Evolutionary conservation across 2,113 vertebrate species (phyloP), one percentile per base, ranked within the genome.

Genomic region (Daboia siamensis): DNA sequence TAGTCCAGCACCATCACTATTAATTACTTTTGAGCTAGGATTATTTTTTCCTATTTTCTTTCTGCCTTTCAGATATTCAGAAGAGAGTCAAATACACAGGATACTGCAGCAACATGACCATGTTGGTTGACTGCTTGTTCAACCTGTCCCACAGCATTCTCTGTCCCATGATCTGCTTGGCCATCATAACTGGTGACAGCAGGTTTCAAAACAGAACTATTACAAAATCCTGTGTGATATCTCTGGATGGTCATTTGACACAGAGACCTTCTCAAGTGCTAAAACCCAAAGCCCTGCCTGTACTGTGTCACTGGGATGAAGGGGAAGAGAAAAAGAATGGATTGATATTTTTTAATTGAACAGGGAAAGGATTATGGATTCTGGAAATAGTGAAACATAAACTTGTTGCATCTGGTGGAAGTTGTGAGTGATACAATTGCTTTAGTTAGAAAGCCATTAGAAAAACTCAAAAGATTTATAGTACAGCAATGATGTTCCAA

Each of bases 141-240:
- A 90, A 61, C 92, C 88, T 61, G 92, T 15, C 74, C 13, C 92
- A 90, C 92, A 59, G 56, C 74, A 93, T 93, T 93, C 92, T 48
- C 46, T 39, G 44, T 54, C 46, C 55, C 12, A 89, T 2, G 13
- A 52, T 52, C 88, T 86, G 46, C 54, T 80, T 54, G 55, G 55
- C 85, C 88, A 90, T 85, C 55, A 20, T 26, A 90, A 92, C 74
- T 51, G 55, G 56, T 92, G 56, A 21, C 26, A 33, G 44, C n/a
- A 23, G 52, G 48, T n/a, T 17, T 90, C n/a, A 61, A 17, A 48
- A 85, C 5, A 39, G 54, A 44, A 26, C 15, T 8, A 10, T 80
- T 57, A 64, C 9, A 7, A 59, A 12, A 59, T 92, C 44, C n/a
- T 2, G 9, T 33, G 26, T 9, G 29, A n/a, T 51, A 17, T 7